These are phyloP conservation scores for Tragelaphus strepsiceros DNA, from an alignment of 2,113 vertebrate genomes.

Conservation along the genomic window DNA sequence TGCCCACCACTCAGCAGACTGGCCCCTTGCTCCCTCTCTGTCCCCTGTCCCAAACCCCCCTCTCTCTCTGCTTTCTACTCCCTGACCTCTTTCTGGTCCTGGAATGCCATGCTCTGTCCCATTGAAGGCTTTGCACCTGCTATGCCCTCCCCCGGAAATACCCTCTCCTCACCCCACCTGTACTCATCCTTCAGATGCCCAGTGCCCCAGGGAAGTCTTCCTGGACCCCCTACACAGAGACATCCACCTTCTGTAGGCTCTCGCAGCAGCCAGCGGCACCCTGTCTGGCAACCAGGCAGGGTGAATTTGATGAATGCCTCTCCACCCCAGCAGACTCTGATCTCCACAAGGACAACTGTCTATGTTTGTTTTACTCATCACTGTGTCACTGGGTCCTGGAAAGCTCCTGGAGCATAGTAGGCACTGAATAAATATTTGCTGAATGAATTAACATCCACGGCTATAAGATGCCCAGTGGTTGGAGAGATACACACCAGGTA, in stretches of 20 bases:
- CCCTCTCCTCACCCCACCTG: neutral
- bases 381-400: neutral
- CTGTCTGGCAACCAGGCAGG: neutral
- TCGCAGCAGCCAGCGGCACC: rapidly evolving
- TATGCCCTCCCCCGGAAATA: neutral
- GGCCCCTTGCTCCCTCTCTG: neutral
- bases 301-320: neutral
- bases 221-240: rapidly evolving
- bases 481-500: neutral
- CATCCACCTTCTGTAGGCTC: rapidly evolving
- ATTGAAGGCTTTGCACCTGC: no score
- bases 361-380: neutral
- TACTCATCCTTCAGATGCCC: neutral
- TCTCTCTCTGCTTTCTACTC: neutral
- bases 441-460: neutral
- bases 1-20: rapidly evolving
- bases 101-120: neutral
- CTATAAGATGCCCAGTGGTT: neutral
- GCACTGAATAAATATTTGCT: neutral
- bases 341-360: neutral
- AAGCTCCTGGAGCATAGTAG: neutral
- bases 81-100: no score
- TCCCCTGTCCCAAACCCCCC: neutral
- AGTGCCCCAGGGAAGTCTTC: neutral
- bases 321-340: neutral